Evolutionary conservation across 2,797 vertebrate genomes (phyloP).

Genomic region (Notolepis coatsorum): DNA sequence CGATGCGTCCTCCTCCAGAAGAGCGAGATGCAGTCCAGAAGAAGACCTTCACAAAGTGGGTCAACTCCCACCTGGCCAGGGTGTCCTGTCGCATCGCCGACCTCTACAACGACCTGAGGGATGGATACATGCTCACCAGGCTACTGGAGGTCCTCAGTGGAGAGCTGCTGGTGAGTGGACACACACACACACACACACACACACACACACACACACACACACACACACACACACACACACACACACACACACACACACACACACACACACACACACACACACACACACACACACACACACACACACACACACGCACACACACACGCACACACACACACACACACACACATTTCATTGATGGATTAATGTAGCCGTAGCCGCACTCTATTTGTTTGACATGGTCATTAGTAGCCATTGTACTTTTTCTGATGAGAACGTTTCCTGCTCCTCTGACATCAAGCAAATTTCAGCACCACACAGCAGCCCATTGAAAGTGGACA

Average conservation of each 20-base stretch:
- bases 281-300: background rate
- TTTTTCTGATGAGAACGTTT: no score
- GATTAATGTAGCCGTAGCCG: no score
- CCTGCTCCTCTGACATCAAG: no score
- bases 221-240: conserved; percentile 3
- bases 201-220: conserved; percentile 6
- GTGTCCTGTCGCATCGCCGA: conserved; percentile 91
- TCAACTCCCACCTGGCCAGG: conserved; percentile 90
- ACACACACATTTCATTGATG: no score
- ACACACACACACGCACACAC: background rate
- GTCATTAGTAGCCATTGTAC: no score
- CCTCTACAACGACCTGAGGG: conserved; percentile 91
- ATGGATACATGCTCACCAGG: conserved; percentile 91
- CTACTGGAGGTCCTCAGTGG: conserved; percentile 94
- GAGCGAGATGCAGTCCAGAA: conserved; percentile 95
- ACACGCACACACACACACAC: background rate
- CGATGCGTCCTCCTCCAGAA: conserved; percentile 68
- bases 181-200: conserved; percentile 10
- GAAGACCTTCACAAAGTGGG: conserved; percentile 97
- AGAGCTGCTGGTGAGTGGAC: conserved; percentile 88
- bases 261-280: background rate
- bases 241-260: background rate
- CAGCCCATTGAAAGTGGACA: no score
- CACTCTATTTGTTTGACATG: no score
- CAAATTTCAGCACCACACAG: no score